phyloP scores from a whole-genome alignment of 2,888 invertebrate species.

The Diarsia brunnea region DNA sequence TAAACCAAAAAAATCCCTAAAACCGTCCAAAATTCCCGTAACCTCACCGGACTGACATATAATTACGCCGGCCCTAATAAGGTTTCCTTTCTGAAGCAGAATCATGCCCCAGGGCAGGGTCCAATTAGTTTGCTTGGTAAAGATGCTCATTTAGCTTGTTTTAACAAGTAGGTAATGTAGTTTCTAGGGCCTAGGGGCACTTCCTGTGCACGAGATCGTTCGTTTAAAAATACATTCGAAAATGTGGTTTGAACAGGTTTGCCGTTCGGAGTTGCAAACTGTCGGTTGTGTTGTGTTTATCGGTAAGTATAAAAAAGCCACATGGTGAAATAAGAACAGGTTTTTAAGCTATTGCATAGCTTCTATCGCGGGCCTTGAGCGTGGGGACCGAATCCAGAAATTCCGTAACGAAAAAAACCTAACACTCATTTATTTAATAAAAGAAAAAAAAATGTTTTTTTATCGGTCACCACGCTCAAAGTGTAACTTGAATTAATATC shows the following conservation, averaged over 20 bases:
- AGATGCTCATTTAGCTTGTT: conserved; percentile 61
- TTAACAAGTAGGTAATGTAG: conserved; percentile 63
- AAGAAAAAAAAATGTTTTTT: no score
- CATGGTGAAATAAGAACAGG: no score
- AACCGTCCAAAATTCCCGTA: conserved; percentile 17
- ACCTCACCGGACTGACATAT: conserved; percentile 55
- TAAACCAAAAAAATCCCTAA: conserved; percentile 24
- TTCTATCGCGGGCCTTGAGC: no score
- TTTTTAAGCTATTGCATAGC: no score
- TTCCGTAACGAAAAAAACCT: no score
- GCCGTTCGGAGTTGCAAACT: background rate
- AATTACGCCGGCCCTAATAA: conserved; percentile 61
- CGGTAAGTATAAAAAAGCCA: no score
- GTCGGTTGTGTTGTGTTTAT: background rate
- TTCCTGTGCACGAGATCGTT: conserved; percentile 29
- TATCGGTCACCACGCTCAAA: no score
- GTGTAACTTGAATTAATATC: no score
- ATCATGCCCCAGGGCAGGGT: conserved; percentile 53
- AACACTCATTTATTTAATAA: no score
- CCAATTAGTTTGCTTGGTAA: conserved; percentile 61
- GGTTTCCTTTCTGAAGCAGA: conserved; percentile 55
- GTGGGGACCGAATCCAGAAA: no score
- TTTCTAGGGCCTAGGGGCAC: conserved; percentile 36
- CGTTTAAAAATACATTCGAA: conserved; percentile 48
- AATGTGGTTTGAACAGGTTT: conserved; percentile 4